A percentile compares a stretch with the other conserved stretches of the same genome.
Conservation (phyloP, 2,797 vertebrate species). For the Gastrophryne carolinensis region DNA sequence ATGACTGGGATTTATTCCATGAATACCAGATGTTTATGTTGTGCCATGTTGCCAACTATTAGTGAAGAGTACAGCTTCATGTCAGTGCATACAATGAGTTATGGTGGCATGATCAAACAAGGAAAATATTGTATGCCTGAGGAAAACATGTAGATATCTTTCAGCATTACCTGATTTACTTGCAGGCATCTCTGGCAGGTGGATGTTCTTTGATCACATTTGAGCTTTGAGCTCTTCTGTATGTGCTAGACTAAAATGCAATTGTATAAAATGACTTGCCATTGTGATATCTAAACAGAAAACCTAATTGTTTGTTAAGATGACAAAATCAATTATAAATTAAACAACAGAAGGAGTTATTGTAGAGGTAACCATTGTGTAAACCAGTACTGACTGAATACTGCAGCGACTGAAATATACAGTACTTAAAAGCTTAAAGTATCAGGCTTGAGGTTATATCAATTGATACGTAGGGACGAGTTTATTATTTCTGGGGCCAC, state of each 20-base stretch:
- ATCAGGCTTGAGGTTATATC: too few relatives aligned
- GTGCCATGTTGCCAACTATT: background rate
- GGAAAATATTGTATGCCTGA: background rate
- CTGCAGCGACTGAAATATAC: too few relatives aligned
- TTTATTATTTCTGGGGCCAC: too few relatives aligned
- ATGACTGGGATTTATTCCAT: slow-evolving; percentile 26
- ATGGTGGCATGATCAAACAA: background rate
- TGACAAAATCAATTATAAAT: background rate
- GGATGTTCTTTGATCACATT: slow-evolving; percentile 1
- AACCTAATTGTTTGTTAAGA: background rate
- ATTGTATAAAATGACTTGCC: background rate
- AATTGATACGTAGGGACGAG: too few relatives aligned
- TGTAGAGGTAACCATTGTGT: too few relatives aligned
- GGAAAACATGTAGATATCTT: background rate
- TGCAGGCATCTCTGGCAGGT: background rate
- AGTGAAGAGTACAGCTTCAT: background rate
- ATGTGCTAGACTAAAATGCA: background rate
- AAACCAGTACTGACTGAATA: too few relatives aligned
- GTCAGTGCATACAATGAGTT: slow-evolving; percentile 29
- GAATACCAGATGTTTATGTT: slow-evolving; percentile 14
- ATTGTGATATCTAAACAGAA: background rate
- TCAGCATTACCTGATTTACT: background rate
- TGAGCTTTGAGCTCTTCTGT: too few relatives aligned
- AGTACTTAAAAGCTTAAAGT: too few relatives aligned
- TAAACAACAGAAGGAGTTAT: too few relatives aligned